These are phyloP conservation scores for Gavialis gangeticus DNA, from an alignment of 2,113 vertebrate genomes.

Conservation along the genomic window DNA sequence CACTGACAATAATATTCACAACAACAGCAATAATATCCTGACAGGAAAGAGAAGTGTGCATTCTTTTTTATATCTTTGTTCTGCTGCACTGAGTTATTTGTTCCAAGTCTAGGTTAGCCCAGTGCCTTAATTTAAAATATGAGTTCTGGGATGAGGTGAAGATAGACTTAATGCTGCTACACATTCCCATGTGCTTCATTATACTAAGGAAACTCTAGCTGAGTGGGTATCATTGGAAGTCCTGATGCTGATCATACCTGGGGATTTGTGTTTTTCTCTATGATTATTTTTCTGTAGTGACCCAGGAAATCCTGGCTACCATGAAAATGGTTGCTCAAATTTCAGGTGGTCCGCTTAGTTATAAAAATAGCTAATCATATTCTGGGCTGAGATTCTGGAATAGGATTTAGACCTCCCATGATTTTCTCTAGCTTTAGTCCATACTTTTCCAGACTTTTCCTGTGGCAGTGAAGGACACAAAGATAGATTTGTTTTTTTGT, in stretches of 20 bases:
- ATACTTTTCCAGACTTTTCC: too few relatives aligned
- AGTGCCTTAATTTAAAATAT: too few relatives aligned
- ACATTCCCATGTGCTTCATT: not conserved
- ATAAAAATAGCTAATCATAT: not conserved
- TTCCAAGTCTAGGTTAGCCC: not conserved
- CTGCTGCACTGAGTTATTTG: not conserved
- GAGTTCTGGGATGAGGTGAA: not conserved
- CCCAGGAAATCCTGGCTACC: not conserved
- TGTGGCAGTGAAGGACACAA: not conserved
- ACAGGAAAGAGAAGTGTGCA: not conserved
- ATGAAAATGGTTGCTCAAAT: not conserved
- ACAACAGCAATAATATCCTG: not conserved
- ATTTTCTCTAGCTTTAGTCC: too few relatives aligned
- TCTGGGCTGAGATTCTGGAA: not conserved
- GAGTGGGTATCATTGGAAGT: not conserved
- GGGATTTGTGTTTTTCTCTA: not conserved
- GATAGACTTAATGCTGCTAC: not conserved
- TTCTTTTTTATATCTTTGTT: not conserved
- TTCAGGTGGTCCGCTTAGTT: not conserved
- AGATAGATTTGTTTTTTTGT: not conserved
- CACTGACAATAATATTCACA: too few relatives aligned
- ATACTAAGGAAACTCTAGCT: not conserved
- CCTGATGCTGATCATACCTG: not conserved
- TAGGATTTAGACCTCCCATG: not conserved
- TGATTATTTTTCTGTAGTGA: not conserved